Conservation (phyloP, 2,888 invertebrate genomes). For the Ptilodon capucinus region DNA sequence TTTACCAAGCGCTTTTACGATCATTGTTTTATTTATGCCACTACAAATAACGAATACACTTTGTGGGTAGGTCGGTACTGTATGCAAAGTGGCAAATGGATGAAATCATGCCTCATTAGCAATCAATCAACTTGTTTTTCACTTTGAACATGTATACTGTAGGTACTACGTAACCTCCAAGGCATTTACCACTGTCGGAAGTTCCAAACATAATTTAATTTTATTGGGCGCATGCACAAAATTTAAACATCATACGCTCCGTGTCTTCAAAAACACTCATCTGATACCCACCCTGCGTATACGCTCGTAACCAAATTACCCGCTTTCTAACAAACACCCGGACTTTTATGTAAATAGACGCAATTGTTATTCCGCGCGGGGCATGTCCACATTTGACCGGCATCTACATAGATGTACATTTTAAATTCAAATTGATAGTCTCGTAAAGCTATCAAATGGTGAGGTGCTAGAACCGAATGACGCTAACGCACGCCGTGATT, state of each 20-base stretch:
- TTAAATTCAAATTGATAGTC: conserved; percentile 80
- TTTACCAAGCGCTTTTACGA: no score
- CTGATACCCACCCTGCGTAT: conserved; percentile 67
- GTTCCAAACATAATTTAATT: conserved; percentile 64
- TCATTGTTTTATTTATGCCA: no score
- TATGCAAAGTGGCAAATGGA: not conserved
- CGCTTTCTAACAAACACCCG: conserved; percentile 82
- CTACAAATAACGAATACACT: no score
- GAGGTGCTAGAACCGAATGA: conserved; percentile 73
- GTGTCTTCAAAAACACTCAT: conserved; percentile 63
- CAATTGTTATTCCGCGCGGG: conserved; percentile 75
- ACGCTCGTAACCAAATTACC: conserved; percentile 78
- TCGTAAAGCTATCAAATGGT: conserved; percentile 79
- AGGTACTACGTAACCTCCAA: conserved; percentile 35
- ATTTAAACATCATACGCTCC: conserved; percentile 57
- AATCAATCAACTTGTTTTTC: conserved; percentile 36
- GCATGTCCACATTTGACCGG: conserved; percentile 80
- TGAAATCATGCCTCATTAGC: conserved; percentile 13
- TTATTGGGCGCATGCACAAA: conserved; percentile 62
- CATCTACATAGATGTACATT: conserved; percentile 76
- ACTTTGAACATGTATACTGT: conserved; percentile 9
- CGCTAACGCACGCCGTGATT: conserved; percentile 68
- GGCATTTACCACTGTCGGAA: conserved; percentile 65
- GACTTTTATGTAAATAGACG: conserved; percentile 77
- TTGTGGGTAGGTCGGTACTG: no score